phyloP scores from a whole-genome alignment of 2,797 vertebrate genomes.

The Danio aesculapii region DNA sequence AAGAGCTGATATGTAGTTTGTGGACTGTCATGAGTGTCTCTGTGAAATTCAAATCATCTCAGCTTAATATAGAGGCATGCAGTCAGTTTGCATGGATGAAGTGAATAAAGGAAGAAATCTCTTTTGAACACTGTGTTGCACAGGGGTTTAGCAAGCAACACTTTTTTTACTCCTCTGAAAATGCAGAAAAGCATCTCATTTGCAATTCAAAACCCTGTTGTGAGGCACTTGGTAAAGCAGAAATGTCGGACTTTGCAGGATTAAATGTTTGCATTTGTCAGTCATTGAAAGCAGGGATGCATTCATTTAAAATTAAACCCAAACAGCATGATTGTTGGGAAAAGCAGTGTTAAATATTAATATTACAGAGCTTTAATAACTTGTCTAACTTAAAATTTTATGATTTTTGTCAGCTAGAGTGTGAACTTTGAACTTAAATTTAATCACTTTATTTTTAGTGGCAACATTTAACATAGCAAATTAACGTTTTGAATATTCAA shows the following conservation, averaged over 20 bases:
- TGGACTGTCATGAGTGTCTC: not conserved
- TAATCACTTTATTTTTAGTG: not conserved
- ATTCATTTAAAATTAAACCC: not conserved
- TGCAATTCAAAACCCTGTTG: slow-evolving; percentile 37
- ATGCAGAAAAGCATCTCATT: slow-evolving; percentile 16
- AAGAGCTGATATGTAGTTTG: not conserved
- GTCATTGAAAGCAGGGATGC: not conserved
- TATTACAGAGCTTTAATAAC: slow-evolving; percentile 7
- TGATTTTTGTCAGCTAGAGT: not conserved
- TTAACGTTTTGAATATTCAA: not conserved
- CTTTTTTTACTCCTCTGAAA: not conserved
- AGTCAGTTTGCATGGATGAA: slow-evolving; percentile 5
- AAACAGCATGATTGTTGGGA: not conserved
- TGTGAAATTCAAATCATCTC: not conserved
- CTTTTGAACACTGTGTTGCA: not conserved
- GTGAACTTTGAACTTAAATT: not conserved
- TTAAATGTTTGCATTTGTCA: slow-evolving; percentile 26
- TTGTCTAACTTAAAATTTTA: not conserved
- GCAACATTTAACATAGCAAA: not conserved
- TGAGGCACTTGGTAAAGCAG: not conserved
- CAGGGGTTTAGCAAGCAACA: slow-evolving; percentile 13
- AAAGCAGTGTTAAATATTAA: not conserved
- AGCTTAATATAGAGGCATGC: not conserved
- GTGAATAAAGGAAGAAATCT: slow-evolving; percentile 8
- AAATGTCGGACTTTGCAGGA: slow-evolving; percentile 12